phyloP scores from a whole-genome alignment of 2,888 invertebrate genomes.

The Drosophila bunnanda region DNA sequence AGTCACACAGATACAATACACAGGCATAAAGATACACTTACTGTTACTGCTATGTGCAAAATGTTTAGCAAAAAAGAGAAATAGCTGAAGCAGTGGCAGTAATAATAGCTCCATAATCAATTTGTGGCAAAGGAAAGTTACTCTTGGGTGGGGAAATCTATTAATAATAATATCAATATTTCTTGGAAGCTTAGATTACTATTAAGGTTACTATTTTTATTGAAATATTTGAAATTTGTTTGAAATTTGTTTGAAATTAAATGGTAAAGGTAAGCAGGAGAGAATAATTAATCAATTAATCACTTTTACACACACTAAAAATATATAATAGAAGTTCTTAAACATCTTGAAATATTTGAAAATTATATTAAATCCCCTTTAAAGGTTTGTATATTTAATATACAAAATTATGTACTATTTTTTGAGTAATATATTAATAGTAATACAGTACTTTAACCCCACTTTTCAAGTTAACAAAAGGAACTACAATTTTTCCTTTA shows the following conservation, averaged over 20 bases:
- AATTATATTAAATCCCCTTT: background rate
- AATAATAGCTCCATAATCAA: constrained; percentile 9
- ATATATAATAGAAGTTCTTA: background rate
- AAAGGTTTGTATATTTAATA: background rate
- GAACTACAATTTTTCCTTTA: too few species aligned
- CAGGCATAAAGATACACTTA: constrained; percentile 45
- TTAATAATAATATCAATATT: background rate
- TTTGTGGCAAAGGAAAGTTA: constrained; percentile 13
- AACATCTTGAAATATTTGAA: too few species aligned
- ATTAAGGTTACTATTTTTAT: background rate
- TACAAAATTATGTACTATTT: background rate
- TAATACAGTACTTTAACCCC: too few species aligned
- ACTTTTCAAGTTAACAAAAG: background rate
- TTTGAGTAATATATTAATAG: too few species aligned
- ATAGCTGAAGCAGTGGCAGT: constrained; percentile 5
- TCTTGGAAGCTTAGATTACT: background rate
- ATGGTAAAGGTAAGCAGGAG: too few species aligned
- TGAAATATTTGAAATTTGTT: background rate
- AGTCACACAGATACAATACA: constrained; percentile 20
- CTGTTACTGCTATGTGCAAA: constrained; percentile 53
- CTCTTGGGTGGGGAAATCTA: constrained; percentile 1
- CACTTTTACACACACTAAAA: background rate
- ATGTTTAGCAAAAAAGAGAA: constrained; percentile 17
- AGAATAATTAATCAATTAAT: too few species aligned
- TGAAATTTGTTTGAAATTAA: background rate